Base-by-base conservation (phyloP, 2,888 invertebrate genomes). In the Epinotia nisella region DNA sequence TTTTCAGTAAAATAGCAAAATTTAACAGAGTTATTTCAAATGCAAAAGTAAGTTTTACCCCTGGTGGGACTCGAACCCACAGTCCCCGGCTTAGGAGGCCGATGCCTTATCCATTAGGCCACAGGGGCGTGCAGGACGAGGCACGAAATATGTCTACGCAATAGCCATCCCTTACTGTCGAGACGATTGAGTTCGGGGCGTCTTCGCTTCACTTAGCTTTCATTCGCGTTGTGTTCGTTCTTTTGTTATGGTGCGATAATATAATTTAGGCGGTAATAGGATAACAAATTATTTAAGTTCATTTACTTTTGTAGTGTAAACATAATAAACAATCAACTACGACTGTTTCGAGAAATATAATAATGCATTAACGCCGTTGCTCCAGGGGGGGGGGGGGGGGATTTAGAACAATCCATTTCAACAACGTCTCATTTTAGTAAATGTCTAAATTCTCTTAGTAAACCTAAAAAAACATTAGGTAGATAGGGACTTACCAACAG, bases 41-140 rank as follows among this genome's bases (percentile, higher is more conserved):
- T 39, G 39, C 39, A 66, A 66, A 66, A 66, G 58, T 10, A n/a
- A 11, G 1, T 0, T 35, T 5, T 73, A 95, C 95, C 95, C 95
- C 95, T 95, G 95, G 95, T 95, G 95, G 95, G 95, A 95, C 95
- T 95, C 95, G 95, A 95, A 95, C 95, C 95, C 95, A 95, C 95
- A 95, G 95, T 95, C 95, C 95, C 95, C 95, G 95, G 95, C 95
- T 95, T 95, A 95, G 95, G 95, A 95, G 95, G 95, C 95, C 95
- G 95, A 95, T 95, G 95, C 95, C 95, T 95, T 95, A 95, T 95
- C 95, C 95, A 95, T 95, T 95, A 95, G 95, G 95, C 95, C 95
- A 95, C 95, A 95, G 95, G 95, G 95, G 95, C 95, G 73, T 39
- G 3, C 73, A 29, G 53, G 53, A 53, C 2, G 29, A 24, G 21